phyloP scores from a whole-genome alignment of 2,888 invertebrate genomes.

The Resseliella maxima region DNA sequence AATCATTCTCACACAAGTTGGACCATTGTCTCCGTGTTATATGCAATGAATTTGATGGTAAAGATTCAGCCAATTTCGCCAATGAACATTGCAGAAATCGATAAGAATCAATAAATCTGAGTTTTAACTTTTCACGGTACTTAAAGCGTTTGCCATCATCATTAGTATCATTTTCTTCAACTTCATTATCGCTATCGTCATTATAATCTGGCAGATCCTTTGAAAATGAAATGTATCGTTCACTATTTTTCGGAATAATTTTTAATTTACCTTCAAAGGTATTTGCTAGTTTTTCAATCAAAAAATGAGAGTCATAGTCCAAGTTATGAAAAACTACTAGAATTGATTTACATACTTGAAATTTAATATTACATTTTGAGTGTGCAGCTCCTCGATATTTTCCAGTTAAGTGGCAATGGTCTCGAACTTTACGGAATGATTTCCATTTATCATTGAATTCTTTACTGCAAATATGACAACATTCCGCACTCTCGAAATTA shows the following conservation, averaged over 20 bases:
- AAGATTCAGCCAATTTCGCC: not conserved
- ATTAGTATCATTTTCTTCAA: not conserved
- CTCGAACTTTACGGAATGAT: constrained; percentile 54
- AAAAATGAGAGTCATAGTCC: constrained; percentile 23
- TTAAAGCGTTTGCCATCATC: not conserved
- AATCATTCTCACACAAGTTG: not conserved
- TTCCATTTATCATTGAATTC: not conserved
- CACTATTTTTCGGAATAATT: constrained; percentile 18
- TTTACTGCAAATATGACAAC: not conserved
- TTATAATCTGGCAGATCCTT: not conserved
- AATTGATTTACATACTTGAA: not conserved
- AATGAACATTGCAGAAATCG: not conserved
- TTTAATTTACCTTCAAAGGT: not conserved
- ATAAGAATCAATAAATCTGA: constrained; percentile 25
- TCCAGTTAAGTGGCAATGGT: constrained; percentile 59
- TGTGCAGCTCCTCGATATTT: constrained; percentile 57
- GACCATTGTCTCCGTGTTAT: not conserved
- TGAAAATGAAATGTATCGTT: constrained; percentile 37
- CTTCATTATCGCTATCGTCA: not conserved
- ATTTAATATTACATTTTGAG: not conserved
- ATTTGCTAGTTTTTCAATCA: constrained; percentile 34
- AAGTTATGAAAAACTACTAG: constrained; percentile 38
- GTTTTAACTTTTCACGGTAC: not conserved
- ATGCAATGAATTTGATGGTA: not conserved
- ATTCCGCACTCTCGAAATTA: not conserved